Conservation (phyloP, 2,888 invertebrate species). For the Smittia aterrima region DNA sequence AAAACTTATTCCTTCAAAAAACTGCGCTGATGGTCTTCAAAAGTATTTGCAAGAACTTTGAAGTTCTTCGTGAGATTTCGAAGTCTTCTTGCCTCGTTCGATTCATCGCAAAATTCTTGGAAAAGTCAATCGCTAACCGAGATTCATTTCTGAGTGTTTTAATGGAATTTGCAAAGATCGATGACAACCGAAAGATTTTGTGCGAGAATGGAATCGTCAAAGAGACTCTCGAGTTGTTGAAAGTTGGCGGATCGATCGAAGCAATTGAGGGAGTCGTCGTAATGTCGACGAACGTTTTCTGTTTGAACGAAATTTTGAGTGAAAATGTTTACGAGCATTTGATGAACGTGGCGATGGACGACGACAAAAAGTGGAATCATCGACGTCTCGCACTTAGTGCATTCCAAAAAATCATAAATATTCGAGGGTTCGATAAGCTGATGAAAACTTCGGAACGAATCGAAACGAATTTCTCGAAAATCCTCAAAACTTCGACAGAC, state of each 20-base stretch:
- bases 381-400: background rate
- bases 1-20: background rate
- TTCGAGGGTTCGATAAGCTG: background rate
- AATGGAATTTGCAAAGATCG: background rate
- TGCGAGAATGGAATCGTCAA: conserved; percentile 2
- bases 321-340: conserved; percentile 20
- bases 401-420: conserved; percentile 18
- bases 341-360: background rate
- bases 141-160: background rate
- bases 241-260: background rate
- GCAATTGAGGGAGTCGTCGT: conserved; percentile 9
- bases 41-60: conserved; percentile 8
- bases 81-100: background rate
- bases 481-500: background rate
- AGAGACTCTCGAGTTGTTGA: background rate
- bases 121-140: background rate
- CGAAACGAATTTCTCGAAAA: background rate
- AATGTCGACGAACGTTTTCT: background rate
- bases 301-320: conserved; percentile 2
- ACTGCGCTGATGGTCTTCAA: background rate
- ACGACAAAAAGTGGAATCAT: background rate
- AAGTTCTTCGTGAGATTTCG: background rate
- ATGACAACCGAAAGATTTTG: conserved; percentile 20
- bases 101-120: conserved; percentile 2
- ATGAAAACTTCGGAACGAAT: background rate